phyloP scores from a whole-genome alignment of 92 coral and sea anemone species.

The Porites rus region DNA sequence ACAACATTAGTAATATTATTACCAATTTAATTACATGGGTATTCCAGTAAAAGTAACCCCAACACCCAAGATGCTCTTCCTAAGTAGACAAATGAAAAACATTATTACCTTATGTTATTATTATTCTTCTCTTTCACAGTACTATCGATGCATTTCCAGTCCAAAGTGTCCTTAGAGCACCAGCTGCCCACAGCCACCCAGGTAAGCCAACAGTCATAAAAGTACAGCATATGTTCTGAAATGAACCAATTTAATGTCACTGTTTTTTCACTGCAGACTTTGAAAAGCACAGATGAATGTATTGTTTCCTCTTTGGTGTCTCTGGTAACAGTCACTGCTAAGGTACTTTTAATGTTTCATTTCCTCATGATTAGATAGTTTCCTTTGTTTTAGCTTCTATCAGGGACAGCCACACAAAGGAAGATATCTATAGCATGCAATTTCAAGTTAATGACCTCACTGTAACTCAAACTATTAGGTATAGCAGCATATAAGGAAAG shows the following conservation, averaged over 20 bases:
- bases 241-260: not conserved
- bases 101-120: too few species aligned
- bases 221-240: not conserved
- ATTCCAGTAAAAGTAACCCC: too few species aligned
- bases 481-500: too few species aligned
- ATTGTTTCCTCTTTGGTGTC: slow-evolving; percentile 89
- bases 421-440: too few species aligned
- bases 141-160: slow-evolving; percentile 82
- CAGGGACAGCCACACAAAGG: not conserved
- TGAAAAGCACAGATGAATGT: slow-evolving; percentile 95
- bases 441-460: too few species aligned
- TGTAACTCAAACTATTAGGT: too few species aligned
- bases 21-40: too few species aligned
- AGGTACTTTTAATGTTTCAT: slow-evolving; percentile 60
- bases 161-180: slow-evolving; percentile 89
- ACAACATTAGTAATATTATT: too few species aligned
- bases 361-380: not conserved
- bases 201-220: slow-evolving; percentile 44
- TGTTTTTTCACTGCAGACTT: slow-evolving; percentile 63
- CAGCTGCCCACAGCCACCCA: slow-evolving; percentile 95
- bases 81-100: too few species aligned
- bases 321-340: slow-evolving; percentile 82
- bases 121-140: slow-evolving; percentile 27
- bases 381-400: not conserved
- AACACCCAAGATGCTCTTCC: too few species aligned